Base-by-base conservation (phyloP, 2,888 invertebrate species). In the Dryobota labecula region DNA sequence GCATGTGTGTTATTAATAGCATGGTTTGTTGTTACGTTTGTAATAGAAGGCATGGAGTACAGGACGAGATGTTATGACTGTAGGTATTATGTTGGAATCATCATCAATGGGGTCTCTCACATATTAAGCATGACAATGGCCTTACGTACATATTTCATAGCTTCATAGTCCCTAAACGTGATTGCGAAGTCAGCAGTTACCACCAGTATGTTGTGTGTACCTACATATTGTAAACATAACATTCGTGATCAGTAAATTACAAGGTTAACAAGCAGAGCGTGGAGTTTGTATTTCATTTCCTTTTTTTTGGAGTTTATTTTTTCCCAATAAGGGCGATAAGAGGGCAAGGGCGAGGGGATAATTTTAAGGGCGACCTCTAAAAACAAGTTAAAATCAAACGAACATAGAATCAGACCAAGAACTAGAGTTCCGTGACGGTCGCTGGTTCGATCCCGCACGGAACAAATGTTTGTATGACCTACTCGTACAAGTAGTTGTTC, bases 21-120 rank as follows among this genome's bases (percentile, higher is more conserved):
- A 58, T 43, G 30, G 24, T 73, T 76, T 76, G 20, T 45, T 58
- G 7, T 45, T n/a, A 38, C n/a, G 47, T 41, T 49, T 24, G 2
- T 24, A 63, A 30, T 56, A 49, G 24, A 43, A 18, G 43, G 36
- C 13, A 36, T 38, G 9, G 47, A 24, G 13, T 13, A n/a, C 8
- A 13, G 7, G 18, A 33, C n/a, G 7, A 27, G 7, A 38, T 27
- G 41, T 56, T 4, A 49, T 43, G 4, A n/a, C 36, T n/a, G n/a
- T n/a, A n/a, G n/a, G 8, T 71, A 27, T 43, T 38, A 30, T 30
- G 20, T 36, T 53, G 20, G 4, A 67, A 33, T 51, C n/a, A 38
- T 7, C 9, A 41, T 65, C 13, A 41, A 41, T 65, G 5, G 11
- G 41, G 45, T 47, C 8, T 62, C 24, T 43, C 11, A 43, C 13